Evolutionary conservation across 2,888 invertebrate species (phyloP).

Genomic region (Synergus umbraculus): DNA sequence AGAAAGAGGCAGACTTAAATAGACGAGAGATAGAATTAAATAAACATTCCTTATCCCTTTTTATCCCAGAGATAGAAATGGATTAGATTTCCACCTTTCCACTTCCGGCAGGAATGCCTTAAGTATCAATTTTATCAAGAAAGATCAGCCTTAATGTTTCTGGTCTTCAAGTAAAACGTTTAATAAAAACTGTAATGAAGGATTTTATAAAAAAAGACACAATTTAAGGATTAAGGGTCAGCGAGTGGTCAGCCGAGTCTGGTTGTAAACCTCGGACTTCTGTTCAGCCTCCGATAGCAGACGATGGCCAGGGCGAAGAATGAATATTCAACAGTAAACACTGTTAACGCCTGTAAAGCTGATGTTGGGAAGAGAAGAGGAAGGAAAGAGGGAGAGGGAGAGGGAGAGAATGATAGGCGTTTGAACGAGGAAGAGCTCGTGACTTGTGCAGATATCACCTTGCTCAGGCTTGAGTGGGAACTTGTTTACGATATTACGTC

Average conservation of each 20-base stretch:
- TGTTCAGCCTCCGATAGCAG: conserved; percentile 40
- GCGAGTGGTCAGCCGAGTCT: not conserved
- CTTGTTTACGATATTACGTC: conserved; percentile 74
- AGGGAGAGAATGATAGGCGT: conserved; percentile 52
- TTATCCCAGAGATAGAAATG: too few relatives aligned
- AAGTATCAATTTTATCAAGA: too few relatives aligned
- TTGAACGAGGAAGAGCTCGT: conserved; percentile 45
- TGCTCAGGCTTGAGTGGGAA: conserved; percentile 61
- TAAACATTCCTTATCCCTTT: too few relatives aligned
- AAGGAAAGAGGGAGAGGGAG: conserved; percentile 48
- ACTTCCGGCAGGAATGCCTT: too few relatives aligned
- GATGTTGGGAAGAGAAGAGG: conserved; percentile 55
- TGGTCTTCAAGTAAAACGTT: too few relatives aligned
- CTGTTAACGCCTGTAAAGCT: conserved; percentile 51
- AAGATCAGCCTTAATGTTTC: too few relatives aligned
- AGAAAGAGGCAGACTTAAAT: too few relatives aligned
- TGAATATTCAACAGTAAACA: conserved; percentile 59
- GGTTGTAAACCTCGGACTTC: not conserved
- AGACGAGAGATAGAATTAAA: too few relatives aligned
- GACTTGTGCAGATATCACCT: conserved; percentile 52
- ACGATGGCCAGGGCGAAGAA: conserved; percentile 49
- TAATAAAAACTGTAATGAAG: too few relatives aligned
- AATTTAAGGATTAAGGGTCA: conserved; percentile 2
- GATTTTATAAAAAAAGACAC: not conserved
- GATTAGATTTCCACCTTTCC: too few relatives aligned